Evolutionary conservation across 2,888 invertebrate species (phyloP).

Genomic region (Philereme vetulata): DNA sequence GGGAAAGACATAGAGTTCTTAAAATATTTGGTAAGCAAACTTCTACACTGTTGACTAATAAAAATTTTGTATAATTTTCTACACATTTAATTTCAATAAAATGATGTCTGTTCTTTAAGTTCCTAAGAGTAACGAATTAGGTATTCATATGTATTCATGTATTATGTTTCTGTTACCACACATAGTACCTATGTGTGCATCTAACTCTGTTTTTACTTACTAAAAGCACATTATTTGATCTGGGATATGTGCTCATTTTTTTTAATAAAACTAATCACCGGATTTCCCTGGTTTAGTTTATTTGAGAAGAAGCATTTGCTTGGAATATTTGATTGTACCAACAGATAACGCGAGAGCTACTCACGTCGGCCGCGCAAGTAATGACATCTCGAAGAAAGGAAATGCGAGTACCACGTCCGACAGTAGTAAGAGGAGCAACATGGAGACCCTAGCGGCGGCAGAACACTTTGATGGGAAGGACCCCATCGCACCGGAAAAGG

Average conservation of each 20-base stretch:
- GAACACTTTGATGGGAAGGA: constrained; percentile 76
- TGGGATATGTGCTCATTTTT: neutral
- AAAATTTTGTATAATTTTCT: no score
- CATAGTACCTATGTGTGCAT: no score
- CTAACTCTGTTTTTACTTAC: neutral
- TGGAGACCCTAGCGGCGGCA: constrained; percentile 78
- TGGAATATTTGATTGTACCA: constrained; percentile 12
- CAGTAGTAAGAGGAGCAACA: constrained; percentile 67
- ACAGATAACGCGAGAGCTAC: constrained; percentile 71
- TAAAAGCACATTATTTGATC: neutral
- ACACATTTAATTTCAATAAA: no score
- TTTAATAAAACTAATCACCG: no score
- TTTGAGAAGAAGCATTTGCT: constrained; percentile 1
- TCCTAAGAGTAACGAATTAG: neutral
- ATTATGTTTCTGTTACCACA: neutral
- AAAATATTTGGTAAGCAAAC: no score
- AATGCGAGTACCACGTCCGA: constrained; percentile 71
- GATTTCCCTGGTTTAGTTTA: neutral
- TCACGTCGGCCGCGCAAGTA: constrained; percentile 71
- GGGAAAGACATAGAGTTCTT: no score
- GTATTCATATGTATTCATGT: neutral
- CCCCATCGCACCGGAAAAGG: constrained; percentile 64
- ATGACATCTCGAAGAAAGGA: constrained; percentile 75
- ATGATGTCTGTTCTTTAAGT: no score
- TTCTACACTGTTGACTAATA: no score